Evolutionary conservation across 2,797 vertebrate genomes (phyloP).

Genomic region (Nasua narica): DNA sequence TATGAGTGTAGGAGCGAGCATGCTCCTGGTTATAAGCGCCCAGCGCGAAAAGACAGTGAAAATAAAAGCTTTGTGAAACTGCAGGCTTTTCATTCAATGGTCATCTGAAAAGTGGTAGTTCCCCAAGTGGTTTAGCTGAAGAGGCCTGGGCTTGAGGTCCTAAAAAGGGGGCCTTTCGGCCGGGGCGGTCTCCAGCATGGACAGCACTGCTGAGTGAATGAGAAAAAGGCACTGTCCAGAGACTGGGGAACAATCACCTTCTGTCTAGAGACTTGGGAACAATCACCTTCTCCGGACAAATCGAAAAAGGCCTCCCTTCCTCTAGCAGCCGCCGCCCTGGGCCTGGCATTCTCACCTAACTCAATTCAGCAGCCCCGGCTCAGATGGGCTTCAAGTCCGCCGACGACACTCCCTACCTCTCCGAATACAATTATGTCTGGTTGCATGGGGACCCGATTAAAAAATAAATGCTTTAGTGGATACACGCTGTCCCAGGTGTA

Average conservation of each 20-base stretch:
- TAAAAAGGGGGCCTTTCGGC: neutral
- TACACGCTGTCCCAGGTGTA: neutral
- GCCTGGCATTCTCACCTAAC: no score
- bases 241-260: neutral
- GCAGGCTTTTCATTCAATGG: neutral
- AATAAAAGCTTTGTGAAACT: neutral
- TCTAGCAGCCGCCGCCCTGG: fast-evolving
- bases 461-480: neutral
- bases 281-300: neutral
- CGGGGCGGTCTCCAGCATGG: neutral
- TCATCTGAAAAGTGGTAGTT: no score
- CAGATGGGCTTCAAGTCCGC: neutral
- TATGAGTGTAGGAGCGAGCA: neutral
- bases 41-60: neutral
- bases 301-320: neutral
- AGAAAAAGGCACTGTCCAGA: neutral
- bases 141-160: neutral
- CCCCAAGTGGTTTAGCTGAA: neutral
- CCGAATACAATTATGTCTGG: conserved; percentile 43
- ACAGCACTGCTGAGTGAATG: neutral
- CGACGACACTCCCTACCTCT: conserved; percentile 35
- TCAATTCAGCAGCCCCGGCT: neutral
- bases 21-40: neutral
- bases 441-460: conserved; percentile 65
- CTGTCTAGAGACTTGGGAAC: neutral